Percentiles rank a stretch among this genome's conserved stretches.
phyloP scores from a whole-genome alignment of 2,113 vertebrate genomes.

The Pundamilia nyererei region DNA sequence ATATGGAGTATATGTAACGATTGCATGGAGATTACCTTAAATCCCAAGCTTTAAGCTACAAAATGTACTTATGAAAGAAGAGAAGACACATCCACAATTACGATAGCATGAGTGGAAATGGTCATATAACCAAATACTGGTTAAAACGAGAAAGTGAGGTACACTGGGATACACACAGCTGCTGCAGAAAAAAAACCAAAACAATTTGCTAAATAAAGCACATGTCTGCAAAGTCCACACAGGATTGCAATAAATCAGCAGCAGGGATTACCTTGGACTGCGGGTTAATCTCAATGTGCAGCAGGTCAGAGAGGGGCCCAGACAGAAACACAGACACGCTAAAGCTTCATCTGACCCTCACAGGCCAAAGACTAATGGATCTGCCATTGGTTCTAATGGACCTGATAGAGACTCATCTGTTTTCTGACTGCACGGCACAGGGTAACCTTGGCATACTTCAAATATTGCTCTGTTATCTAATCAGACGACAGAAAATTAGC shows the following conservation, averaged over 20 bases:
- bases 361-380: background rate
- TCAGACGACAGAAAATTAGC: background rate
- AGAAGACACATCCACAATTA: background rate
- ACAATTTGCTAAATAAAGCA: constrained; percentile 4
- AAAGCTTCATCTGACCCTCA: constrained; percentile 11
- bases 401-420: background rate
- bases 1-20: background rate
- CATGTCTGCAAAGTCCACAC: background rate
- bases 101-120: background rate
- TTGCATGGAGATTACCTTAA: background rate
- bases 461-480: background rate
- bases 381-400: background rate
- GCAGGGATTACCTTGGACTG: constrained; percentile 47
- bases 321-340: constrained; percentile 19
- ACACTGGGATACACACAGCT: background rate
- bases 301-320: background rate
- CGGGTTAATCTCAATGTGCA: constrained; percentile 46
- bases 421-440: background rate
- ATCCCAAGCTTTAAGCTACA: background rate
- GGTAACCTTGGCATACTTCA: background rate
- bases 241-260: constrained; percentile 42
- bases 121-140: background rate
- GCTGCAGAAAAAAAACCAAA: background rate
- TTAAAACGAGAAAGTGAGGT: background rate
- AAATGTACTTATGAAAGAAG: background rate